Conservation (phyloP, 64 coral and sea anemone genomes). For the Montipora sp. region DNA sequence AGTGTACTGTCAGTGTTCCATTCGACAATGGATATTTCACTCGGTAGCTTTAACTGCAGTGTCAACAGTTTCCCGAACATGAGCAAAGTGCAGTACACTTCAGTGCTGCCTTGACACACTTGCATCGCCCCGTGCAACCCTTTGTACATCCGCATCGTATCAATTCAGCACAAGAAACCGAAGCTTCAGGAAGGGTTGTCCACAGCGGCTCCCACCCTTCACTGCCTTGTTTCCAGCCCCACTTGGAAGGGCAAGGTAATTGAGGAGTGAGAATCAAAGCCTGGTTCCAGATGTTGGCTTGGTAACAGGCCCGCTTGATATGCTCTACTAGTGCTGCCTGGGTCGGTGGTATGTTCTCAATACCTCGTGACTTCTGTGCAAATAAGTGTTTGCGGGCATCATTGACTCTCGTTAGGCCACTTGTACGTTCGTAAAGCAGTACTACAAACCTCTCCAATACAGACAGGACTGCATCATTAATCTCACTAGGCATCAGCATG, state of each 20-base stretch:
- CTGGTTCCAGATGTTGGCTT: conserved; percentile 42
- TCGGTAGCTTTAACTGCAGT: neutral
- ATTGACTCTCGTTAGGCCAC: conserved; percentile 27
- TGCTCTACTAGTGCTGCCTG: conserved; percentile 28
- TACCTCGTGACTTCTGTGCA: conserved; percentile 5
- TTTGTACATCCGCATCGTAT: conserved; percentile 56
- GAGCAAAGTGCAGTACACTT: neutral
- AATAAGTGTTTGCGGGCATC: conserved; percentile 38
- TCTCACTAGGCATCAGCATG: neutral
- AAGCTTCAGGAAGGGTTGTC: conserved; percentile 58
- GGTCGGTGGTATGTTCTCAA: conserved; percentile 50
- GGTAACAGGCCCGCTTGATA: conserved; percentile 44
- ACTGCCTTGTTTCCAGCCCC: neutral
- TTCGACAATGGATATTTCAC: too few relatives aligned
- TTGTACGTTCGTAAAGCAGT: conserved; percentile 39
- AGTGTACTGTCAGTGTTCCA: too few relatives aligned
- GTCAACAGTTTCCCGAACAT: neutral
- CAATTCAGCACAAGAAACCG: conserved; percentile 17
- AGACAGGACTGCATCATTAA: conserved; percentile 33
- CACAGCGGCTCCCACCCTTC: conserved; percentile 34
- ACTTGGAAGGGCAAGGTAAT: conserved; percentile 33
- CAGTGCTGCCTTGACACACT: conserved; percentile 28
- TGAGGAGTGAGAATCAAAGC: neutral
- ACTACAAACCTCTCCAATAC: conserved; percentile 48
- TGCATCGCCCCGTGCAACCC: conserved; percentile 41